Conservation (phyloP, 2,888 invertebrate species). For the Drosophila aldrichi region DNA sequence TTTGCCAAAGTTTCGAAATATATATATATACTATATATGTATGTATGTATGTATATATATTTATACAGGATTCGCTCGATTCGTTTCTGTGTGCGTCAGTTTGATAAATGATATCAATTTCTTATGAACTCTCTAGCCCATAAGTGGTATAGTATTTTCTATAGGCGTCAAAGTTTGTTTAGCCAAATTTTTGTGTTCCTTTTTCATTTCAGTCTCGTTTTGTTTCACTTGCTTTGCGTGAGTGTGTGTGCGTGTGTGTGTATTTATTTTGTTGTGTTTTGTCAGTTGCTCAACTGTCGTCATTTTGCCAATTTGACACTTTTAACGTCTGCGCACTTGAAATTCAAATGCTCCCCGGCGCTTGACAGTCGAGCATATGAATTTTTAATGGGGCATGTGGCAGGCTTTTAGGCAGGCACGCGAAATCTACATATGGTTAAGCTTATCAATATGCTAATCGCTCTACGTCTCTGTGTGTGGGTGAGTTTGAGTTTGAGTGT, state of each 20-base stretch:
- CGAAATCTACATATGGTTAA: constrained; percentile 56
- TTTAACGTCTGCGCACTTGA: constrained; percentile 75
- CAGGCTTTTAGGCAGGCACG: constrained; percentile 55
- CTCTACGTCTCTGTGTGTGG: constrained; percentile 20
- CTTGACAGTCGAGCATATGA: constrained; percentile 73
- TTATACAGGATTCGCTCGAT: constrained; percentile 45
- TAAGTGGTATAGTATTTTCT: constrained; percentile 21
- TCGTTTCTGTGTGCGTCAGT: constrained; percentile 61
- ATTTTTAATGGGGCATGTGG: constrained; percentile 72
- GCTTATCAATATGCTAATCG: constrained; percentile 72
- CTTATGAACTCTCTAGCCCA: constrained; percentile 63
- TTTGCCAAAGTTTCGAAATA: constrained; percentile 65
- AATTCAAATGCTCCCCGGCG: constrained; percentile 65
- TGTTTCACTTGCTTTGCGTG: constrained; percentile 19
- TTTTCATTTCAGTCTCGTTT: constrained; percentile 26
- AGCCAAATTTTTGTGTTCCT: constrained; percentile 24
- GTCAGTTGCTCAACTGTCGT: constrained; percentile 36
- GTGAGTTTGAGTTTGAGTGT: constrained; percentile 4
- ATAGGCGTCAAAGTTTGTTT: constrained; percentile 65
- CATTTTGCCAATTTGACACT: constrained; percentile 78
- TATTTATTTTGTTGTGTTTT: constrained; percentile 27
- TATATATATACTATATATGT: not conserved
- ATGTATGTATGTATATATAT: constrained; percentile 2
- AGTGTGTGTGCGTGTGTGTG: not conserved
- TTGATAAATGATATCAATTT: constrained; percentile 80